phyloP scores from a whole-genome alignment of 2,888 invertebrate species.

The Eucera pruinosa region DNA sequence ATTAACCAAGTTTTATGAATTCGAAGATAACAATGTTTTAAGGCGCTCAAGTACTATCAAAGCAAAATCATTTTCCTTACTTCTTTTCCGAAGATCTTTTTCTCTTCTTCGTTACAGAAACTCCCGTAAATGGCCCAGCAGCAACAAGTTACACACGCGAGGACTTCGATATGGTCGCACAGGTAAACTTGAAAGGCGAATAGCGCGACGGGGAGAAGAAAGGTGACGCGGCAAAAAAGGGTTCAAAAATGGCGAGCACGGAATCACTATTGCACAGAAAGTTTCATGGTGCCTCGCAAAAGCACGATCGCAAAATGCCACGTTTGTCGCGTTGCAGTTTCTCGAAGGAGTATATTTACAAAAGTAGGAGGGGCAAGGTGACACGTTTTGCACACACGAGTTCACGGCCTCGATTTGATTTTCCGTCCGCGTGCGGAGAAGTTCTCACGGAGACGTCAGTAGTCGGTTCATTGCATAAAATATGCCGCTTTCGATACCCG shows the following conservation, averaged over 20 bases:
- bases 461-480: conserved; percentile 24
- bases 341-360: not conserved
- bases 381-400: not conserved
- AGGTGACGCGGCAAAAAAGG: no score
- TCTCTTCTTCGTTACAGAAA: no score
- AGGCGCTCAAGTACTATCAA: not conserved
- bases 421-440: not conserved
- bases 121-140: no score
- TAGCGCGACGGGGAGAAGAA: no score
- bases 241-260: no score
- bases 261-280: not conserved
- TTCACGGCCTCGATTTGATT: conserved; percentile 9
- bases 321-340: not conserved
- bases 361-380: not conserved
- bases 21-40: no score
- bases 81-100: no score
- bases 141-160: conserved; percentile 39
- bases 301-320: not conserved
- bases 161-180: no score
- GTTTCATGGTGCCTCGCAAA: not conserved
- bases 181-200: not conserved
- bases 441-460: not conserved
- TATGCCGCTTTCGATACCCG: not conserved
- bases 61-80: no score
- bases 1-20: not conserved